phyloP scores from a whole-genome alignment of 1,140 invertebrate species.

The Brachionus rotundiformis region DNA sequence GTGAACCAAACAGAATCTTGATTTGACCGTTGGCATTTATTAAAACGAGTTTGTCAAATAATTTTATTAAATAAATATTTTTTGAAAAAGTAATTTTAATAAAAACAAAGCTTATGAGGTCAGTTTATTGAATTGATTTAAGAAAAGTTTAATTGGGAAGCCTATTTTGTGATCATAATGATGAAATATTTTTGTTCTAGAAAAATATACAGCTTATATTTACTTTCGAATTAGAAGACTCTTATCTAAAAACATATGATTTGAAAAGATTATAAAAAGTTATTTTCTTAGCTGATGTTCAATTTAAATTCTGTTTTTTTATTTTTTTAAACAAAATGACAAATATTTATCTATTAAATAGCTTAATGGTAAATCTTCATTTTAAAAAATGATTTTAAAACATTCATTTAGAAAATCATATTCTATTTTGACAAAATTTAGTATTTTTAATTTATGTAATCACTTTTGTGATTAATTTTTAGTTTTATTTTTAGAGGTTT shows the following conservation, averaged over 20 bases:
- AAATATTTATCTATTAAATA: constrained; percentile 1
- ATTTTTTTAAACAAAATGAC: neutral
- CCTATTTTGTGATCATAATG: neutral
- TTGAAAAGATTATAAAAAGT: neutral
- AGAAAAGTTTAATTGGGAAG: constrained; percentile 8
- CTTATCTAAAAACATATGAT: neutral
- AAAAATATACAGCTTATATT: constrained; percentile 2
- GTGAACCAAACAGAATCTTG: neutral
- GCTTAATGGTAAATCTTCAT: no score
- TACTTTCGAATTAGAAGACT: neutral
- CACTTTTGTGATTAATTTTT: neutral
- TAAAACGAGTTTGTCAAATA: constrained; percentile 9
- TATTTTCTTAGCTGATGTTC: neutral
- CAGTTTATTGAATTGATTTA: neutral
- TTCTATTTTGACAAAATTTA: neutral
- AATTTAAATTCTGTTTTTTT: neutral
- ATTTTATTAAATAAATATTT: constrained; percentile 19
- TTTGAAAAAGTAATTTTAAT: constrained; percentile 10
- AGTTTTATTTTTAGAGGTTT: neutral
- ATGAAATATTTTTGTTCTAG: constrained; percentile 11
- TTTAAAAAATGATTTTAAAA: no score
- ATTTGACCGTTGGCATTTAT: neutral
- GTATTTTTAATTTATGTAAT: neutral
- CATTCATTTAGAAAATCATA: no score
- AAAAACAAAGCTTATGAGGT: constrained; percentile 5